Evolutionary conservation across 2,888 invertebrate genomes (phyloP).

Genomic region (Graphium colonna): DNA sequence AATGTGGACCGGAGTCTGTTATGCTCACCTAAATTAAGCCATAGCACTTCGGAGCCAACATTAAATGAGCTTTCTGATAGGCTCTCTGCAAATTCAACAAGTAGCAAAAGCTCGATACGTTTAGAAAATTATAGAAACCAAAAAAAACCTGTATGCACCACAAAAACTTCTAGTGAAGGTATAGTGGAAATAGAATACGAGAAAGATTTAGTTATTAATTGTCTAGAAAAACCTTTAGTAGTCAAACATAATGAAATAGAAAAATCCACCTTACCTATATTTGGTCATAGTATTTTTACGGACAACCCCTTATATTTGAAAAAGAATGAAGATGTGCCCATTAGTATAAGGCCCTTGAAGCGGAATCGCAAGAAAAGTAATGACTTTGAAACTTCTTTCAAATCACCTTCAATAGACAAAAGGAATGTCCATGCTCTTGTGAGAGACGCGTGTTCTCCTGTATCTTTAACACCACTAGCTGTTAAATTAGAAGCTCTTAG

Average conservation of each 20-base stretch:
- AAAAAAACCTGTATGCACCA: conserved; percentile 54
- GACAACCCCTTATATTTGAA: conserved; percentile 76
- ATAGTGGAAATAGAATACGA: conserved; percentile 81
- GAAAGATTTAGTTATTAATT: conserved; percentile 62
- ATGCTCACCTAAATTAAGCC: conserved; percentile 50
- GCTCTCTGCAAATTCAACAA: conserved; percentile 48
- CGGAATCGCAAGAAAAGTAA: conserved; percentile 69
- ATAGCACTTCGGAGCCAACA: conserved; percentile 66
- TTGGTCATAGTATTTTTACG: conserved; percentile 70
- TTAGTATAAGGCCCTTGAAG: conserved; percentile 63
- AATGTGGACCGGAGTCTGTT: conserved; percentile 46
- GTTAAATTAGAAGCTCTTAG: conserved; percentile 79
- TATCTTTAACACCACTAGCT: conserved; percentile 81
- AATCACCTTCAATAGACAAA: conserved; percentile 69
- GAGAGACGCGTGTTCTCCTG: conserved; percentile 69
- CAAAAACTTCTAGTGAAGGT: conserved; percentile 68
- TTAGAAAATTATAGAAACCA: conserved; percentile 40
- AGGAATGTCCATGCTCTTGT: conserved; percentile 61
- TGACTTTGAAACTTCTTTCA: conserved; percentile 70
- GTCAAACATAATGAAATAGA: conserved; percentile 44
- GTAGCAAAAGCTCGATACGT: conserved; percentile 51
- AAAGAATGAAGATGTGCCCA: conserved; percentile 51
- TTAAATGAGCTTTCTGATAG: conserved; percentile 62
- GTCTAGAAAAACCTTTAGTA: conserved; percentile 58
- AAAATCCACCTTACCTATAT: conserved; percentile 71